Evolutionary conservation across 2,888 invertebrate species (phyloP).

Genomic region (Lepidocyrtinus sp.): DNA sequence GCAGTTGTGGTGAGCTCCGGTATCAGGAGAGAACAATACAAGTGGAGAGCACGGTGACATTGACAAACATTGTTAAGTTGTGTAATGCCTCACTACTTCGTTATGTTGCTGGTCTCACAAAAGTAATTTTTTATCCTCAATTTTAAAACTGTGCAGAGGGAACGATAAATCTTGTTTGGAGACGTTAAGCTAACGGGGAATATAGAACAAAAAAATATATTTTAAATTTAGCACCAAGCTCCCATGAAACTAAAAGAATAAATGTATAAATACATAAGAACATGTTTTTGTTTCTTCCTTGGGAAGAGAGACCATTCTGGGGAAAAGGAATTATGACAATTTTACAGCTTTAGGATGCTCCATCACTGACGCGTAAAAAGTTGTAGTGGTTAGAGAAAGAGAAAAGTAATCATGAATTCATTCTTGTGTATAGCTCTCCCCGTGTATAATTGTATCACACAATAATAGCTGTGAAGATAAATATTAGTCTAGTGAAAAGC

Average conservation of each 20-base stretch:
- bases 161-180: slow-evolving; percentile 55
- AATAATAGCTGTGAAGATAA: slow-evolving; percentile 5
- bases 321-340: slow-evolving; percentile 32
- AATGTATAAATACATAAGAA: too few relatives aligned
- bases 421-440: neutral
- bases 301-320: neutral
- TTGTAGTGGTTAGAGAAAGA: neutral
- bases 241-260: too few relatives aligned
- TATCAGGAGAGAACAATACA: neutral
- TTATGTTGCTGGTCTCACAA: neutral
- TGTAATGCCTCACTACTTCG: slow-evolving; percentile 25
- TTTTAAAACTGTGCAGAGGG: slow-evolving; percentile 46
- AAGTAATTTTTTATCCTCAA: slow-evolving; percentile 42
- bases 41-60: slow-evolving; percentile 38
- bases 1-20: neutral
- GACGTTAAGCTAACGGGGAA: slow-evolving; percentile 22
- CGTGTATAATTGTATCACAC: slow-evolving; percentile 9
- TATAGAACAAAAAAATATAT: neutral
- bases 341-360: slow-evolving; percentile 34
- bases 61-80: slow-evolving; percentile 40
- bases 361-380: slow-evolving; percentile 17
- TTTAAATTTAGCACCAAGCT: too few relatives aligned
- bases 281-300: slow-evolving; percentile 9
- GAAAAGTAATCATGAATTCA: slow-evolving; percentile 13
- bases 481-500: neutral